Conservation (phyloP, 2,113 vertebrate genomes). For the Bubo bubo region DNA sequence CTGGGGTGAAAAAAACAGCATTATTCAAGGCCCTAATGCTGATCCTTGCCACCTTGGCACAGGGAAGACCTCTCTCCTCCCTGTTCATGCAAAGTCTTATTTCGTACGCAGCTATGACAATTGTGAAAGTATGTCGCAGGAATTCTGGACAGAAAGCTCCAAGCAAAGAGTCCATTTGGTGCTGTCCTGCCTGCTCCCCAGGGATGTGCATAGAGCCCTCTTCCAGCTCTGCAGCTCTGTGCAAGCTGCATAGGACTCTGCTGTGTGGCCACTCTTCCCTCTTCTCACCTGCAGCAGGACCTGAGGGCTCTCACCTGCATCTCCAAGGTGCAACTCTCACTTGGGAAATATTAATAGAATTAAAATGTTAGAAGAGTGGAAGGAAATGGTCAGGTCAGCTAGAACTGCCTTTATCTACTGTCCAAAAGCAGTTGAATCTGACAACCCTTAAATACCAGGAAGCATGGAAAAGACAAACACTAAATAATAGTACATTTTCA, state of each 20-base stretch:
- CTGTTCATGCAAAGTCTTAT: not conserved
- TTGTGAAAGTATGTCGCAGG: not conserved
- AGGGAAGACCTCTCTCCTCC: not conserved
- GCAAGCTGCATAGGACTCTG: not conserved
- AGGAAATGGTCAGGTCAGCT: not conserved
- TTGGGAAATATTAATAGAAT: not conserved
- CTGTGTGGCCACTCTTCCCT: not conserved
- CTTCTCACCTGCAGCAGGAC: not conserved
- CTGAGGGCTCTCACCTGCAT: not conserved
- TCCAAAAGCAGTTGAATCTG: not conserved
- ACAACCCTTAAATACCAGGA: not conserved
- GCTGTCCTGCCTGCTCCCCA: not conserved
- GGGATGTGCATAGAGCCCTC: rapidly evolving
- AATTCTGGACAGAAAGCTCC: not conserved
- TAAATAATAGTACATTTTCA: not conserved
- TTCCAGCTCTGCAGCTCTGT: not conserved
- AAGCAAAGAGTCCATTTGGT: not conserved
- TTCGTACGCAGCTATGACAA: not conserved
- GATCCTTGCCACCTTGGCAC: not conserved
- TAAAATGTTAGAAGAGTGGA: not conserved
- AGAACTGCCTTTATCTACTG: not conserved
- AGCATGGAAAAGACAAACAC: not conserved
- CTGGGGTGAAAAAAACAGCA: not conserved
- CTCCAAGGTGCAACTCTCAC: not conserved
- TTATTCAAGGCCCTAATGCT: not conserved